Base-by-base conservation (phyloP, 2,888 invertebrate species). In the Yponomeuta evonymella region DNA sequence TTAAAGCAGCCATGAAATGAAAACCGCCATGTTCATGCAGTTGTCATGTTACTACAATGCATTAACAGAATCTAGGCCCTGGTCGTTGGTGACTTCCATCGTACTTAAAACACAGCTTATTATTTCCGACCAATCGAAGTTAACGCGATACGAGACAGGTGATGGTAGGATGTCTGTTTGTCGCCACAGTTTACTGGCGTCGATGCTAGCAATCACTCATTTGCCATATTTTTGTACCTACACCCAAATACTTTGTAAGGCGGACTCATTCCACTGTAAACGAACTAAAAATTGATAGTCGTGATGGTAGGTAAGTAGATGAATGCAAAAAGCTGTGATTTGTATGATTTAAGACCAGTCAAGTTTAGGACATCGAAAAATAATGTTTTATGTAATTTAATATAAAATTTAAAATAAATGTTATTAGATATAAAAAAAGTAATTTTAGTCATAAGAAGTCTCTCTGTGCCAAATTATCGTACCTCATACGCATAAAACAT, bases 401-500 rank as follows among this genome's bases (percentile, higher is more conserved):
- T 85, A 86, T 83, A 83, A 86, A 83, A 81, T 81, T 77, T 82
- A 85, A 84, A 81, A 78, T 82, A 83, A 84, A 87, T 86, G 85
- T 88, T 88, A 86, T 81, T 86, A 87, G 83, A 84, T 87, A 85
- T 86, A 58, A 12, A 86, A 79, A 69, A 23, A 23, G 23, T 81
- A 92, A 92, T 83, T 87, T 81, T 89, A 90, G 87, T 78, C 84
- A 75, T 90, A 91, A 90, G 90, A 85, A 94, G 93, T 94, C 94
- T 94, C 94, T 94, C 94, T 95, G 95, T 95, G 95, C 95, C 95
- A 95, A 95, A 95, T 95, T 93, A 94, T 93, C 94, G 95, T 95
- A 95, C 95, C 95, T 95, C 95, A 95, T 94, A 87, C 93, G 94
- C 92, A 78, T 91, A 88, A 87, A 89, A 81, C 30, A 29, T 51